Conservation (phyloP, 1,140 invertebrate genomes). For the Zaprionus davidi region DNA sequence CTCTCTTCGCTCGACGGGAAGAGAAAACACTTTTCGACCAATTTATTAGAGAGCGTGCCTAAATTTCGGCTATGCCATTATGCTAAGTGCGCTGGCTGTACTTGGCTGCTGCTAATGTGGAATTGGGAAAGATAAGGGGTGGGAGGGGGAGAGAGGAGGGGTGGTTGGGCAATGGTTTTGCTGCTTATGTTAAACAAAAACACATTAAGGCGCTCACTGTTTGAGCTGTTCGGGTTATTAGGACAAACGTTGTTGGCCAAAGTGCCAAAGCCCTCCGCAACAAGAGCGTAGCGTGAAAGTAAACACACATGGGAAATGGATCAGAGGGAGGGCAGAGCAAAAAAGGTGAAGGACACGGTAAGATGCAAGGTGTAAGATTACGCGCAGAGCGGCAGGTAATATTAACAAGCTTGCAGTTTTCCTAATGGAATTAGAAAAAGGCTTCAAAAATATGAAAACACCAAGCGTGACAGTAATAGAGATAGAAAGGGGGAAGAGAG, state of each 20-base stretch:
- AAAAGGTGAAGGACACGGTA: background rate
- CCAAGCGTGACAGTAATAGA: background rate
- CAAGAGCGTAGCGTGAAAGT: slow-evolving; percentile 16
- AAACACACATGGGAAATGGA: background rate
- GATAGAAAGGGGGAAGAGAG: background rate
- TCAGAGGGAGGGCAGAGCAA: background rate
- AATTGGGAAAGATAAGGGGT: background rate
- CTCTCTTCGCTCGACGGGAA: slow-evolving; percentile 5
- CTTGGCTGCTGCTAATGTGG: slow-evolving; percentile 34
- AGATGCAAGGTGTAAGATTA: background rate
- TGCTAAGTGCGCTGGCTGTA: slow-evolving; percentile 65
- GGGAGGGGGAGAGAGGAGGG: background rate
- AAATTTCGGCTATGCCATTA: slow-evolving; percentile 53
- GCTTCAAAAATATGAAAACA: slow-evolving; percentile 32
- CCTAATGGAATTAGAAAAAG: slow-evolving; percentile 69
- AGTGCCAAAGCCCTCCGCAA: slow-evolving; percentile 33
- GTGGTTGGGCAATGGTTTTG: slow-evolving; percentile 9
- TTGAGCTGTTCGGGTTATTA: slow-evolving; percentile 62
- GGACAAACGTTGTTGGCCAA: slow-evolving; percentile 62
- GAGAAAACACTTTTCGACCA: slow-evolving; percentile 62
- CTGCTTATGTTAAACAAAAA: slow-evolving; percentile 65
- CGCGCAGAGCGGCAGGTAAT: slow-evolving; percentile 30
- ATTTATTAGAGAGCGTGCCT: slow-evolving; percentile 42
- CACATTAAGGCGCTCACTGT: slow-evolving; percentile 57
- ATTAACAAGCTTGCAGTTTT: slow-evolving; percentile 65